Percentiles rank a stretch among this genome's conserved stretches.
These are phyloP conservation scores for Papilio aristodemus DNA, from an alignment of 1,140 invertebrate genomes.

Conservation along the genomic window DNA sequence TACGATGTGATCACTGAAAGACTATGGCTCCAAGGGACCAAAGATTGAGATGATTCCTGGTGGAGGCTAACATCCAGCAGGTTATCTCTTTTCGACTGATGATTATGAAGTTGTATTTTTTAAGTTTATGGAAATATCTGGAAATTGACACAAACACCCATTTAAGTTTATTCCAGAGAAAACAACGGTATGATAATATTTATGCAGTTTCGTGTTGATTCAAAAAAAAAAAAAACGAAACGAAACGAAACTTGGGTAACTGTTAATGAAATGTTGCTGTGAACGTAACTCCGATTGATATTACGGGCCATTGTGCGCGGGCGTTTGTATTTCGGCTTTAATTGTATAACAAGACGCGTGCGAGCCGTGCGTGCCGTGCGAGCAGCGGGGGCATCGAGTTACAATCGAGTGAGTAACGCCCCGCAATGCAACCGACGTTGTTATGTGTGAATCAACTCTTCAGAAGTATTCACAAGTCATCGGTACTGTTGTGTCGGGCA, in stretches of 20 bases:
- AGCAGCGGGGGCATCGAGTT: not conserved
- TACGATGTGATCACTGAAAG: too few relatives aligned
- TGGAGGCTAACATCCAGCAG: too few relatives aligned
- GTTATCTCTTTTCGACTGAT: too few relatives aligned
- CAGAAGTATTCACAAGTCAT: not conserved
- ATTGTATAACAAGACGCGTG: not conserved
- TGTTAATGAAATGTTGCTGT: not conserved
- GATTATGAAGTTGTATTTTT: too few relatives aligned
- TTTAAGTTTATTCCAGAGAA: too few relatives aligned
- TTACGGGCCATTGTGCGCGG: not conserved
- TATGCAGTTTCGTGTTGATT: too few relatives aligned
- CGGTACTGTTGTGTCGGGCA: not conserved
- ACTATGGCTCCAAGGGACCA: too few relatives aligned
- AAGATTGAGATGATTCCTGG: too few relatives aligned
- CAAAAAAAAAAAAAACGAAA: too few relatives aligned
- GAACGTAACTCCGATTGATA: not conserved
- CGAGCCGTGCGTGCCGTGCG: not conserved
- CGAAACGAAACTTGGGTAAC: not conserved
- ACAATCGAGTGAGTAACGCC: conserved; percentile 5
- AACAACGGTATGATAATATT: too few relatives aligned
- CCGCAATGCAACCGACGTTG: not conserved
- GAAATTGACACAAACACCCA: too few relatives aligned
- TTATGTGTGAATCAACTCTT: conserved; percentile 1
- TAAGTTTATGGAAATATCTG: too few relatives aligned
- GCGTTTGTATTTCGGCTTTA: conserved; percentile 4